phyloP scores from a whole-genome alignment of 2,113 vertebrate species.

The Xerus inauris region DNA sequence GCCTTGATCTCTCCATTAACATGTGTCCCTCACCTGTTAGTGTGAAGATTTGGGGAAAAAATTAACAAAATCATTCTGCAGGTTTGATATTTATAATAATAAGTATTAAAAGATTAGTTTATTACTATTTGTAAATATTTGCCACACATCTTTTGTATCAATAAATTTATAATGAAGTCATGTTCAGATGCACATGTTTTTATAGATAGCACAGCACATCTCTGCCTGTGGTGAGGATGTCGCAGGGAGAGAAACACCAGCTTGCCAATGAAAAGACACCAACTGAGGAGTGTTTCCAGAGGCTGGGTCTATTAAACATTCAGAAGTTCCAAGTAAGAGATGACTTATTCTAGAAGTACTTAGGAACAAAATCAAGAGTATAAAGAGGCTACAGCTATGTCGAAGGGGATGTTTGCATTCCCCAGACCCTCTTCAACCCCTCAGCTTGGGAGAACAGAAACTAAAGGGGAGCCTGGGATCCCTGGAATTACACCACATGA shows the following conservation, averaged over 20 bases:
- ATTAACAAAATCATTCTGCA: not conserved
- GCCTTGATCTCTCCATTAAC: not conserved
- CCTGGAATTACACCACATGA: fast-evolving
- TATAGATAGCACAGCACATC: not conserved
- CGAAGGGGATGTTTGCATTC: no score
- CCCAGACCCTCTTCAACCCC: no score
- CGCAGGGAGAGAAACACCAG: not conserved
- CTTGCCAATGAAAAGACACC: not conserved
- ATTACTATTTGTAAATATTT: not conserved
- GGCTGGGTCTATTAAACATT: no score
- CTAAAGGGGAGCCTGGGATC: no score
- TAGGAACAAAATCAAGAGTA: not conserved
- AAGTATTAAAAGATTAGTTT: not conserved
- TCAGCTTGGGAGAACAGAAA: not conserved
- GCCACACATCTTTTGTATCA: no score
- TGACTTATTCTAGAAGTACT: no score
- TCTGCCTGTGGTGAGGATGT: no score
- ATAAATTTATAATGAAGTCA: not conserved
- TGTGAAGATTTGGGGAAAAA: not conserved
- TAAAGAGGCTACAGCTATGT: not conserved
- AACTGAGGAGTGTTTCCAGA: not conserved
- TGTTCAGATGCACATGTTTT: not conserved
- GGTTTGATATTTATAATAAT: not conserved
- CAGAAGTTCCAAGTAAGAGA: not conserved
- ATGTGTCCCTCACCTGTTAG: not conserved